Base-by-base conservation (phyloP, 2,888 invertebrate species). In the Tipula confusa region DNA sequence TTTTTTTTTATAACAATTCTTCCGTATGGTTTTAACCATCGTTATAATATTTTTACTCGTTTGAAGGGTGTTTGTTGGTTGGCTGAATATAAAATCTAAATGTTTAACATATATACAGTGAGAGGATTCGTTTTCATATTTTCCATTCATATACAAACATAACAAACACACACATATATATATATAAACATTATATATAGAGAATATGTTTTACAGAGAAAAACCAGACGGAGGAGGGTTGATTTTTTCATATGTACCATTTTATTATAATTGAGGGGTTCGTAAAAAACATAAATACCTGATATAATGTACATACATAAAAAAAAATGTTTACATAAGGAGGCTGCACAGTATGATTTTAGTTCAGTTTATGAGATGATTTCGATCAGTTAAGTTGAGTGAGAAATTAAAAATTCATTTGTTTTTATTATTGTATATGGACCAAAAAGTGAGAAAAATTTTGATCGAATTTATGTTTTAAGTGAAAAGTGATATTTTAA, bases 321-420 rank as follows among this genome's bases (percentile, higher is more conserved):
- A 64, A 6, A 64, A 29, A 80, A 80, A 80, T 84, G 82, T 84
- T 84, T 85, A 85, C 85, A 86, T 85, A 85, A 85, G 86, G 85
- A 33, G 18, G 31, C 13, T 33, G 82, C 24, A 82, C 82, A 33
- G 29, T 33, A 33, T 33, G 33, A 33, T 18, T 29, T 31, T 33
- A 82, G 33, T 33, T 33, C 82, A 82, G 82, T 82, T 33, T 33
- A 33, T 36, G 33, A 33, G 18, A 33, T 82, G 82, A 82, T 31
- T 82, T 82, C 82, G 7, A 31, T 29, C 31, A 80, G 80, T 29
- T 31, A 80, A 80, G 80, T 80, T 80, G 80, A n/a, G n/a, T 80
- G 80, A 80, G 80, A 80, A 29, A 80, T 29, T 29, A 28, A 13
- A 28, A 9, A 24, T 79, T 79, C 28, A n/a, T 29, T 29, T 15